phyloP scores from a whole-genome alignment of 2,797 vertebrate species.

The Leptoclinus maculatus region DNA sequence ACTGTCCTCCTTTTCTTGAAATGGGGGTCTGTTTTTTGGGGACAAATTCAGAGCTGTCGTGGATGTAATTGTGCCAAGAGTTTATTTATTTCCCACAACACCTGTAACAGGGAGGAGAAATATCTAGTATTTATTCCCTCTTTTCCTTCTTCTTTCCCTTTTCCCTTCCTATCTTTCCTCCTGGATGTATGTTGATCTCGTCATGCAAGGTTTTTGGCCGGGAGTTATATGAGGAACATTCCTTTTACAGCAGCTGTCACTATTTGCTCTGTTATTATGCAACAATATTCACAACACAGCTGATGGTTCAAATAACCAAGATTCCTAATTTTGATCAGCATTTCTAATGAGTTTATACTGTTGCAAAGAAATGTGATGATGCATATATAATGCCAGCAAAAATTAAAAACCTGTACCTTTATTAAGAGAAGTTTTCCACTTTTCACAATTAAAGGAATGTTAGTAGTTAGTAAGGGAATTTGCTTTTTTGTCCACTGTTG shows the following conservation, averaged over 20 bases:
- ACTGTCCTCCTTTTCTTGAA: constrained; percentile 38
- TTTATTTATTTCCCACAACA: constrained; percentile 57
- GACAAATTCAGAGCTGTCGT: constrained; percentile 20
- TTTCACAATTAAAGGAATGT: background rate
- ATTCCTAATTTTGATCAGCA: background rate
- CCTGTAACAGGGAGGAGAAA: constrained; percentile 16
- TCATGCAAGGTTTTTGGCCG: constrained; percentile 72
- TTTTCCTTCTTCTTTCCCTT: constrained; percentile 17
- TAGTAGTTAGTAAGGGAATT: background rate
- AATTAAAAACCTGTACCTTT: background rate
- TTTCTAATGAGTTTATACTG: background rate
- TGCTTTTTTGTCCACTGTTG: background rate
- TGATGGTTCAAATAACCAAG: constrained; percentile 16
- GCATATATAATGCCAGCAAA: background rate
- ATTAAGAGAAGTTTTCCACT: background rate
- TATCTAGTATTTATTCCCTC: background rate
- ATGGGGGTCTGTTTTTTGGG: constrained; percentile 40
- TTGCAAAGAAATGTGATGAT: background rate
- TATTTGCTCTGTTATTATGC: constrained; percentile 61
- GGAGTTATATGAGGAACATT: constrained; percentile 72
- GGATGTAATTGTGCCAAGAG: constrained; percentile 8
- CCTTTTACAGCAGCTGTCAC: constrained; percentile 58
- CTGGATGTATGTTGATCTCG: constrained; percentile 60
- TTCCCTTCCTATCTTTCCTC: constrained; percentile 37
- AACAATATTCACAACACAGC: constrained; percentile 46